Conservation (phyloP, 2,797 vertebrate genomes). For the Cryptoprocta ferox region DNA sequence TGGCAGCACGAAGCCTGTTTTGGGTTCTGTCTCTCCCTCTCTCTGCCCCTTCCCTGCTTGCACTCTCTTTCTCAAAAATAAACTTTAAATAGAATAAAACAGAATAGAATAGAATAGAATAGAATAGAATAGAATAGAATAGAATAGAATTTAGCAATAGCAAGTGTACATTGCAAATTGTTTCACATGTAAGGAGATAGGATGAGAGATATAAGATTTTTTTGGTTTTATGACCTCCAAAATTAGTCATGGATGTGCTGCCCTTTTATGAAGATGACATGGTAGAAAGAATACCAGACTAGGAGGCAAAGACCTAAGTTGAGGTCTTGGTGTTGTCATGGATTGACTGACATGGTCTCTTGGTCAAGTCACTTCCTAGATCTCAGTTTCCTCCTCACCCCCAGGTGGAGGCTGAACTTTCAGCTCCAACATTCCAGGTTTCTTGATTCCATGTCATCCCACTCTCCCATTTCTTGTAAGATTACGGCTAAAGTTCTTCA, state of each 20-base stretch:
- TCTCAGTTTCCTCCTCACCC: neutral
- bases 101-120: no score
- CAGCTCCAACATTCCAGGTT: neutral
- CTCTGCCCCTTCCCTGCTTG: no score
- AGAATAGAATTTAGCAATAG: slow-evolving; percentile 88
- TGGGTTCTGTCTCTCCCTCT: no score
- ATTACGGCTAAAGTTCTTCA: neutral
- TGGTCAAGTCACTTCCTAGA: neutral
- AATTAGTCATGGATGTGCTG: neutral
- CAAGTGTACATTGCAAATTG: slow-evolving; percentile 79
- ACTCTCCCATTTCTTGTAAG: neutral
- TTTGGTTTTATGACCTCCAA: neutral
- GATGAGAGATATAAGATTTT: neutral
- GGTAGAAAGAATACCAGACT: neutral
- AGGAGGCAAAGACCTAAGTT: neutral
- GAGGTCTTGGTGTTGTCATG: neutral
- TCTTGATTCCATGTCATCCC: neutral
- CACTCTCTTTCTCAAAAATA: no score
- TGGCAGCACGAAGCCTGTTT: no score
- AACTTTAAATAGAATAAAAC: no score
- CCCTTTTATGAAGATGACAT: neutral
- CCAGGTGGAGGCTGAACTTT: neutral
- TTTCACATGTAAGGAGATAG: neutral
- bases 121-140: no score
- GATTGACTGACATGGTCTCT: neutral